Evolutionary conservation across 2,113 vertebrate genomes (phyloP).

Genomic region (Heterotis niloticus): DNA sequence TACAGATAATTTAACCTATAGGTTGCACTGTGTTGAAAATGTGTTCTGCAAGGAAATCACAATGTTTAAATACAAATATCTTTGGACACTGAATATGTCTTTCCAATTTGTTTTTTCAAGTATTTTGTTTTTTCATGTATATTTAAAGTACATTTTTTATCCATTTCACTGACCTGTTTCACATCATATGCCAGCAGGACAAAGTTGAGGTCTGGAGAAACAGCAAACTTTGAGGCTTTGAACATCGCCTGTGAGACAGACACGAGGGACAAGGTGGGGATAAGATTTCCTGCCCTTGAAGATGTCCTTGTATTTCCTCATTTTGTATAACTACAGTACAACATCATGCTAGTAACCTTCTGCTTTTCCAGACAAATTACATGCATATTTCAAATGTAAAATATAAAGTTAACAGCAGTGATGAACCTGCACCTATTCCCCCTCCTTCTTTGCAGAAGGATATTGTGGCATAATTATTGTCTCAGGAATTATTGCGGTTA

Average conservation of each 20-base stretch:
- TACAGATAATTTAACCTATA: no score
- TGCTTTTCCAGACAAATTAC: background rate
- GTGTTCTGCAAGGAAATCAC: no score
- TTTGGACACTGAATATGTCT: background rate
- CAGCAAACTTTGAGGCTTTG: slow-evolving; percentile 84
- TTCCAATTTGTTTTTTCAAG: background rate
- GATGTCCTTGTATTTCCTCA: background rate
- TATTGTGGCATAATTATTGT: no score
- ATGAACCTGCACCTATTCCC: no score
- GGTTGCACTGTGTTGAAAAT: no score
- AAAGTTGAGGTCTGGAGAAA: slow-evolving; percentile 86
- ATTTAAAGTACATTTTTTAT: no score
- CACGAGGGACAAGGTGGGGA: slow-evolving; percentile 1
- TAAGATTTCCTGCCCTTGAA: background rate
- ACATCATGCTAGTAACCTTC: background rate
- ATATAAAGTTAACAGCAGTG: no score
- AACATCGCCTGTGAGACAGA: slow-evolving; percentile 73
- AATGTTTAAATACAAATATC: no score
- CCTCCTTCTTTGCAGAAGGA: no score
- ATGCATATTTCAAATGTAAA: background rate
- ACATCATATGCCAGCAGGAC: slow-evolving; percentile 90
- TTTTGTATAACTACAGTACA: background rate
- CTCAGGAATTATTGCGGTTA: no score
- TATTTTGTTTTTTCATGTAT: no score
- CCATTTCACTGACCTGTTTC: slow-evolving; percentile 73